Conservation (phyloP, 1,140 invertebrate genomes). For the Euura lappo region DNA sequence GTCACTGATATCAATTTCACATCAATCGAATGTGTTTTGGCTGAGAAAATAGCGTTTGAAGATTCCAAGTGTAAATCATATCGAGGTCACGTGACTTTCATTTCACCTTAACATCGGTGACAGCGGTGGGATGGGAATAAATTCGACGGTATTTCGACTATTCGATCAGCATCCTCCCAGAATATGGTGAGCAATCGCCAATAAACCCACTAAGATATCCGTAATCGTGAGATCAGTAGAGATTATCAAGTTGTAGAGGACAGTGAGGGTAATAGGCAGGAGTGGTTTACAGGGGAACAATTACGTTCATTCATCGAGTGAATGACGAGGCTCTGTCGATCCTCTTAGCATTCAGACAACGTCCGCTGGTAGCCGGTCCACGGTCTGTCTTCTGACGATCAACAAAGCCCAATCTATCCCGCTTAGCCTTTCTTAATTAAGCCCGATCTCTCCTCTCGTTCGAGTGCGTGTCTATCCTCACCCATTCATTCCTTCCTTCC, state of each 20-base stretch:
- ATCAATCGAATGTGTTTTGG: no score
- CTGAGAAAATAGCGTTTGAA: no score
- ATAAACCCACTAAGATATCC: no score
- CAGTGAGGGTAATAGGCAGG: neutral
- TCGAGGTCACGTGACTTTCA: no score
- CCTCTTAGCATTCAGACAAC: conserved; percentile 6
- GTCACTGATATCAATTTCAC: no score
- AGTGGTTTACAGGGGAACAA: neutral
- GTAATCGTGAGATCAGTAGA: neutral
- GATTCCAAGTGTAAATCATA: no score
- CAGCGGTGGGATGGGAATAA: no score
- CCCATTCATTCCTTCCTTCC: neutral
- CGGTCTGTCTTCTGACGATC: neutral
- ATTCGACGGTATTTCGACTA: no score
- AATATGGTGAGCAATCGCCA: no score
- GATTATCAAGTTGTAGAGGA: neutral
- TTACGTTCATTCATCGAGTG: conserved; percentile 5
- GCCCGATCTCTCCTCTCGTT: neutral
- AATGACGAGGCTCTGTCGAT: neutral
- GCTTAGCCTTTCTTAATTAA: conserved; percentile 8
- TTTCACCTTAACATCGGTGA: no score
- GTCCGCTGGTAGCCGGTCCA: neutral
- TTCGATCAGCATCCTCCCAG: no score
- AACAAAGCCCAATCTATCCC: conserved; percentile 9
- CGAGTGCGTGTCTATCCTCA: no score